Base-by-base conservation (phyloP, 2,888 invertebrate genomes). In the Euplagia quadripunctaria region DNA sequence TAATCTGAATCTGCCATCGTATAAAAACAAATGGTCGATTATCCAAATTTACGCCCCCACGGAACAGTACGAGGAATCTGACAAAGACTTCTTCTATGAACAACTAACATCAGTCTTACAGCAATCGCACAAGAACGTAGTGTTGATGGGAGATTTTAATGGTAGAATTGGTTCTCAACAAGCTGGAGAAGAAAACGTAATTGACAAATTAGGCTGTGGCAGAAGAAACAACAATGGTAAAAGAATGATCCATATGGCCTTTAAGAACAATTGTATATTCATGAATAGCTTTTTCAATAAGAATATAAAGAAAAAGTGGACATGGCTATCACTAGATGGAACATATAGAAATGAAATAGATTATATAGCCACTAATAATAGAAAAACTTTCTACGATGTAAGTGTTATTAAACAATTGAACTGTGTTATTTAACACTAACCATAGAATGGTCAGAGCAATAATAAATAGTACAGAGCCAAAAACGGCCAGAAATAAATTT, bases 31-130 rank as follows among this genome's bases (percentile, higher is more conserved):
- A 72, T 77, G 77, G 77, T 69, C 70, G 7, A 74, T 77, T 64
- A 68, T 74, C 14, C 77, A 77, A 70, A 70, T 73, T 61, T 73
- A 76, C 64, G 71, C 76, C 12, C 73, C 74, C 51, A 77, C 74
- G 42, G 73, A 77, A 70, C 68, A 58, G 43, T 52, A 66, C n/a
- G 72, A 77, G 11, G 68, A 66, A 64, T 20, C 16, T 20, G 64
- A 20, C 20, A 74, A 71, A 64, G 77, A 77, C 42, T n/a, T 46
- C 46, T 74, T 77, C 64, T 77, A 77, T 20, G 66, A 49, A 43
- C n/a, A 65, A 51, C 51, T 72, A 58, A 42, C 68, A 68, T 64
- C 72, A 55, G 63, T 68, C 46, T 16, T 70, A 67, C 70, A 72
- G 52, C 52, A 69, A 16, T 41, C 70, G 68, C 73, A 78, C 67